Base-by-base conservation (phyloP, 2,797 vertebrate species). In the Todus mexicanus region DNA sequence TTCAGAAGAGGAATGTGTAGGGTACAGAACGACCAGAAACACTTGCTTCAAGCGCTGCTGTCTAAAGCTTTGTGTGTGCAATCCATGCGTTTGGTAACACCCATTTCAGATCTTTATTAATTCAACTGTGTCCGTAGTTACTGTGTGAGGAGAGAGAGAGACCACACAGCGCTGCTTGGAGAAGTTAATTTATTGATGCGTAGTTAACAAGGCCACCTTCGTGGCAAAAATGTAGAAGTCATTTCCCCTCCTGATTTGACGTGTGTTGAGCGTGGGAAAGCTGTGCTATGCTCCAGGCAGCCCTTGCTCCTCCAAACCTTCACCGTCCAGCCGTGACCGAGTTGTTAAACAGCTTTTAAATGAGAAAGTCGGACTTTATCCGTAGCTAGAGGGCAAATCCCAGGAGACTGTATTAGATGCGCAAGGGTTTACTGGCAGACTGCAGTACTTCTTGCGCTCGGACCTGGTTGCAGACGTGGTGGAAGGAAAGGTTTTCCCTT, bases 21-120 rank as follows among this genome's bases (percentile, higher is more conserved):
- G 76, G 64, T 75, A 31, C 48, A 81, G 89, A 70, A 68, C 2
- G 20, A 33, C 35, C 77, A 84, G 69, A 56, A 91, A 47, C 54
- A 54, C 84, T 89, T 77, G 87, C 88, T 83, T 89, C 66, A 33
- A 56, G 93, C 4, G 9, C 75, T 92, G 92, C 87, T 45, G 72
- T 80, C 82, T 86, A 63, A 92, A 89, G 95, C 82, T 91, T 79
- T 90, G 76, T 87, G 84, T 60, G 68, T 79, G 57, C 14, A 40
- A 84, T 68, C 78, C 54, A 5, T 1, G 6, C 4, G 7, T 9
- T 68, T 6, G 18, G 43, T 82, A 61, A 66, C 11, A 7, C 69
- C 45, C 71, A 9, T 89, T 83, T 89, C 90, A 71, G 54, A 40
- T 61, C 72, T 87, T 43, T 45, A 45, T 94, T 78, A 77, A 75